Percentiles rank a stretch among this genome's conserved stretches.
These are phyloP conservation scores for Philypnodon macrostomus DNA, from an alignment of 2,797 vertebrate species.

Conservation along the genomic window DNA sequence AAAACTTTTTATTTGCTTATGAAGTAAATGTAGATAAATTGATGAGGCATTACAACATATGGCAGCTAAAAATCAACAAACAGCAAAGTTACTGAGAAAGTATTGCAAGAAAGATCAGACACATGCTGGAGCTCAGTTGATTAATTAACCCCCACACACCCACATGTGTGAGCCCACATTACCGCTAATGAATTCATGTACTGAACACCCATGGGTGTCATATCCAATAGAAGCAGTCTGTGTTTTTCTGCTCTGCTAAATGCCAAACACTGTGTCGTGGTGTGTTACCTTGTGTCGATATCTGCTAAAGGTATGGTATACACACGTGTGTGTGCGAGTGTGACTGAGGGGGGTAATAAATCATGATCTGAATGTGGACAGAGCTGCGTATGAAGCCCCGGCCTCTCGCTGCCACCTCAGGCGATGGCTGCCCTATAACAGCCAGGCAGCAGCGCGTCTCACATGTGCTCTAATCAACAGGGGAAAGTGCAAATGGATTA, in stretches of 20 bases:
- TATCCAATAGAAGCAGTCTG: constrained; percentile 44
- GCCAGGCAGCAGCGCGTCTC: constrained; percentile 67
- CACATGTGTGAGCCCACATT: constrained; percentile 39
- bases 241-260: constrained; percentile 65
- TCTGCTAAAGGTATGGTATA: constrained; percentile 40
- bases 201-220: constrained; percentile 15
- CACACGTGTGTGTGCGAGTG: constrained; percentile 25
- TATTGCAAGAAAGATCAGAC: background rate
- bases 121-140: constrained; percentile 33
- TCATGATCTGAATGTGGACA: constrained; percentile 74
- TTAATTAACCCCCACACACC: constrained; percentile 16
- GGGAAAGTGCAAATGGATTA: constrained; percentile 78
- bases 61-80: background rate
- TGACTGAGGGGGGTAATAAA: constrained; percentile 75
- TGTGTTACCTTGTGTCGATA: constrained; percentile 30
- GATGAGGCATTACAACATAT: too few relatives aligned
- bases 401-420: too few relatives aligned
- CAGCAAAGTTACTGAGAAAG: background rate
- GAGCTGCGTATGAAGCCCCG: constrained; percentile 71
- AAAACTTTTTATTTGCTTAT: too few relatives aligned
- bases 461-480: constrained; percentile 72
- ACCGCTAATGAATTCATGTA: constrained; percentile 28
- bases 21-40: too few relatives aligned
- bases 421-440: constrained; percentile 74
- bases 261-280: constrained; percentile 60